phyloP scores from a whole-genome alignment of 2,113 vertebrate genomes.

The Amazona vittata region DNA sequence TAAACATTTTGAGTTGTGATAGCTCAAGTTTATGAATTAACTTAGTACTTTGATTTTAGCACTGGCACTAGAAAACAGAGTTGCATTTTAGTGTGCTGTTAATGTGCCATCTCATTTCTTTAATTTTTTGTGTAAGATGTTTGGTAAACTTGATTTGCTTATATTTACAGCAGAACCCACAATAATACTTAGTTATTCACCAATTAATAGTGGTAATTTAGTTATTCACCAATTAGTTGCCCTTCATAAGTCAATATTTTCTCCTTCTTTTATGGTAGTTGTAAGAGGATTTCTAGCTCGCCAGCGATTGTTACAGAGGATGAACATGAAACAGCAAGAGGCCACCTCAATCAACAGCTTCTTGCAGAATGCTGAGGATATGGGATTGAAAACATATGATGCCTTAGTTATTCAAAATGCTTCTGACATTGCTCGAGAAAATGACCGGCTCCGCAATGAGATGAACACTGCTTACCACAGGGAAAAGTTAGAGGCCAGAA shows the following conservation, averaged over 20 bases:
- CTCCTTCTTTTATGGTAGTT: slow-evolving; percentile 74
- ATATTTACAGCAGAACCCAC: not conserved
- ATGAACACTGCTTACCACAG: slow-evolving; percentile 73
- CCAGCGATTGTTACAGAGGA: slow-evolving; percentile 75
- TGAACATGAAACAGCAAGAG: slow-evolving; percentile 79
- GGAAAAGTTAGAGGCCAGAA: slow-evolving; percentile 80
- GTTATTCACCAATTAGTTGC: not conserved
- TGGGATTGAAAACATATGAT: slow-evolving; percentile 87
- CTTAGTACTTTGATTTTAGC: not conserved
- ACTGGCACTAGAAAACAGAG: not conserved
- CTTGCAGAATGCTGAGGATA: slow-evolving; percentile 87
- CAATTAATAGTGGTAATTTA: not conserved
- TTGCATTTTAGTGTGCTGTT: not conserved
- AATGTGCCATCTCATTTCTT: not conserved
- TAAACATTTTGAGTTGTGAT: not conserved
- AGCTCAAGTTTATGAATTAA: not conserved
- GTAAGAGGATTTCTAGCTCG: slow-evolving; percentile 90
- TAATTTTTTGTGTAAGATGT: not conserved
- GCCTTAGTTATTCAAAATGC: slow-evolving; percentile 93
- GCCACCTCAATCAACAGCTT: slow-evolving; percentile 82
- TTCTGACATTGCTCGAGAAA: slow-evolving; percentile 89
- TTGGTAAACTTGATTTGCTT: not conserved
- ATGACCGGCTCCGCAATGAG: slow-evolving; percentile 84
- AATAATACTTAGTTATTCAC: not conserved
- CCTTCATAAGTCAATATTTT: not conserved